Evolutionary conservation across 2,797 vertebrate species (phyloP), one percentile per base, ranked within the genome.

Genomic region (Arnoldichthys spilopterus): DNA sequence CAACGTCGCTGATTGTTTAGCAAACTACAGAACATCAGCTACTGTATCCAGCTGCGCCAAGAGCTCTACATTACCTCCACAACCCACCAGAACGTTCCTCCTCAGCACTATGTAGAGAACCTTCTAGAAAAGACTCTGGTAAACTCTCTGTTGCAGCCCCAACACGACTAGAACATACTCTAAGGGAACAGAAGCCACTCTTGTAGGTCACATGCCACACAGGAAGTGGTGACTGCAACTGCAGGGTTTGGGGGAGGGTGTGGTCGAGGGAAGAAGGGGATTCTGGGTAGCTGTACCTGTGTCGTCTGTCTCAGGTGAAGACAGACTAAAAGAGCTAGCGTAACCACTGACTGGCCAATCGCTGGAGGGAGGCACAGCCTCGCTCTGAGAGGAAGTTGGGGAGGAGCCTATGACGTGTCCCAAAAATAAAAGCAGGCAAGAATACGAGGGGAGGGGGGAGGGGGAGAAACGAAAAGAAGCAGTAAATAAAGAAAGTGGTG

Each of bases 301-400:
- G 59, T 74, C 61, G 28, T 74, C 82, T 76, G 68, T 72, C 79
- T 84, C 79, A 2, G 77, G 64, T 40, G 83, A 80, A 67, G 83
- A 82, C 71, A 78, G 71, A 69, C 72, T 47, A 68, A 78, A 79
- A 76, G 82, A 67, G 62, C 68, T 84, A 81, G 66, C 61, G 69
- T 72, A 77, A 61, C 34, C 95, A 95, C 93, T 93, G 94, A 96
- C 94, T 85, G 95, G 94, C 95, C 96, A 97, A 95, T 96, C 95
- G 91, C 93, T 92, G 91, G 95, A 94, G 87, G 96, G 94, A 95
- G 96, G 96, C 94, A 94, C 94, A 91, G 95, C 92, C 94, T 95
- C 94, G 80, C 90, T 95, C 95, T 96, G 96, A 94, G 71, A 78
- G 89, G 95, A 93, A 82, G 95, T 94, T 91, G 96, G 95, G 92